Conservation (phyloP, 1,140 invertebrate genomes). For the Capitella teleta region DNA sequence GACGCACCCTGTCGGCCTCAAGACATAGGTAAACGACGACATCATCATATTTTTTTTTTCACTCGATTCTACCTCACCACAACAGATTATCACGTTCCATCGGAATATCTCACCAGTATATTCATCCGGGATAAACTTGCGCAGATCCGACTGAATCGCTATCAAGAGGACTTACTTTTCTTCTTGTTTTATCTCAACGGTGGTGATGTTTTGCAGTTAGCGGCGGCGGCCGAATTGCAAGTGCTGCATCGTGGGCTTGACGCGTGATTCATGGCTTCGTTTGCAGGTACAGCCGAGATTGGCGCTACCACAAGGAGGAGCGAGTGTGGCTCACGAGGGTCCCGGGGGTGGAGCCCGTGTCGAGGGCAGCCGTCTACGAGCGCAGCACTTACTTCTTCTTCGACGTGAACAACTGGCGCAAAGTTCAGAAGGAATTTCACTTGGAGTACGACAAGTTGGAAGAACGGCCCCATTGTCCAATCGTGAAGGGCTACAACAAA, state of each 20-base stretch:
- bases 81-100: constrained; percentile 88
- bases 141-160: constrained; percentile 85
- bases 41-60: neutral
- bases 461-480: constrained; percentile 53
- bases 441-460: constrained; percentile 96
- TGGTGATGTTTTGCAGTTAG: constrained; percentile 92
- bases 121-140: constrained; percentile 57
- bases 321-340: constrained; percentile 98
- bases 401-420: constrained; percentile 88
- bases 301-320: constrained; percentile 98
- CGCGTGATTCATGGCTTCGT: neutral
- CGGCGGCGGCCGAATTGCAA: constrained; percentile 92
- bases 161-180: constrained; percentile 97
- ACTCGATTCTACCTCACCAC: neutral
- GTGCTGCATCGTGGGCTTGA: constrained; percentile 22
- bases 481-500: too few relatives aligned
- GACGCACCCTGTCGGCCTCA: constrained; percentile 93
- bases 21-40: constrained; percentile 55
- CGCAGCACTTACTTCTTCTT: constrained; percentile 98
- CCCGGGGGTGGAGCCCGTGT: constrained; percentile 76
- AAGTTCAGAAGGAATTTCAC: constrained; percentile 88
- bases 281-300: constrained; percentile 81
- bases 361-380: constrained; percentile 91
- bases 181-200: constrained; percentile 99
- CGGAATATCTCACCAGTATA: constrained; percentile 92